phyloP scores from a whole-genome alignment of 2,888 invertebrate genomes.

The Thecophora atra region DNA sequence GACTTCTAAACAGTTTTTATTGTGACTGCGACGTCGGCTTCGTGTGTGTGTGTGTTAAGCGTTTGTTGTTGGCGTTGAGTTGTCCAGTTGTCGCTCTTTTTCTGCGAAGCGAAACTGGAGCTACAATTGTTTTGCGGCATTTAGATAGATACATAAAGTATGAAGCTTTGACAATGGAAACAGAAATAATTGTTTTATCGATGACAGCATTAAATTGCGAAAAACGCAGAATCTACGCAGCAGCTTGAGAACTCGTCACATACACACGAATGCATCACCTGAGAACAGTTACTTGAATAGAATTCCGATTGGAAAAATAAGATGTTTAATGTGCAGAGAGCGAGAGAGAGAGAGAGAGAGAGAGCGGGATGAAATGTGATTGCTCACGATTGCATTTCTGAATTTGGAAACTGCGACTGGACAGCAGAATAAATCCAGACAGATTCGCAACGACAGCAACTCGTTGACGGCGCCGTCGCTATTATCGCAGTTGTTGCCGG shows the following conservation, averaged over 20 bases:
- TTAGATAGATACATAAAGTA: background rate
- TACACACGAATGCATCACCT: background rate
- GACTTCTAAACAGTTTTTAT: too few relatives aligned
- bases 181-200: slow-evolving; percentile 20
- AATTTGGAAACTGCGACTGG: too few relatives aligned
- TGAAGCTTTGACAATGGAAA: background rate
- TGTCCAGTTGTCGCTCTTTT: too few relatives aligned
- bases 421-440: slow-evolving; percentile 3
- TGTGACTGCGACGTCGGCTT: too few relatives aligned
- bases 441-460: slow-evolving; percentile 4
- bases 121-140: too few relatives aligned
- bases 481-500: background rate
- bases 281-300: background rate
- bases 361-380: too few relatives aligned
- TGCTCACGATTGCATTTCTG: too few relatives aligned
- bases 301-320: background rate
- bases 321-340: background rate
- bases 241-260: slow-evolving; percentile 27
- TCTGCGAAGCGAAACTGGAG: slow-evolving; percentile 1
- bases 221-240: background rate
- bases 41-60: too few relatives aligned
- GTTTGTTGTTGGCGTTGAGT: too few relatives aligned
- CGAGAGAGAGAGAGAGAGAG: too few relatives aligned
- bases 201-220: slow-evolving; percentile 1
- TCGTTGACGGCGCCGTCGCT: background rate